A percentile compares a stretch with the other conserved stretches of the same genome.
phyloP scores from a whole-genome alignment of 2,888 invertebrate genomes.

The Pandemis cinnamomeana region DNA sequence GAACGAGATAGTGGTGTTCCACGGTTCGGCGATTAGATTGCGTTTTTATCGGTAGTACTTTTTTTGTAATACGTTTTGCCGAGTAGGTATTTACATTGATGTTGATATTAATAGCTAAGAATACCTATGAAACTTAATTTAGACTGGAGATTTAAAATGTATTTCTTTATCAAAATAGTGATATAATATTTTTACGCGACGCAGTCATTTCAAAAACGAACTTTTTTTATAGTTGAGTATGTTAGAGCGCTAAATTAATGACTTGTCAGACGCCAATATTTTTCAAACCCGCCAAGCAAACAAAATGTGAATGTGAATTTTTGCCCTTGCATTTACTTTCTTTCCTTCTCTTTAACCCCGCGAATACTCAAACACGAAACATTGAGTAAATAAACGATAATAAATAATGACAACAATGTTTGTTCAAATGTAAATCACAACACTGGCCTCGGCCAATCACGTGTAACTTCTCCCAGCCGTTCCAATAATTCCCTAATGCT shows the following conservation, averaged over 20 bases:
- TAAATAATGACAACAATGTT: not conserved
- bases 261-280: too few species aligned
- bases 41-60: not conserved
- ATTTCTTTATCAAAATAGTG: too few species aligned
- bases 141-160: too few species aligned
- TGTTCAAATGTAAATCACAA: not conserved
- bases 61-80: not conserved
- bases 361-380: not conserved
- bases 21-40: not conserved
- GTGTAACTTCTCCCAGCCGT: slow-evolving; percentile 5
- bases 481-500: slow-evolving; percentile 8
- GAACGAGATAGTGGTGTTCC: slow-evolving; percentile 29
- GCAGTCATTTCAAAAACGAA: too few species aligned
- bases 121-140: not conserved
- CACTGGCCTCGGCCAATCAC: slow-evolving; percentile 29
- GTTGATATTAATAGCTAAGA: not conserved
- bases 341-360: not conserved
- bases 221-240: too few species aligned
- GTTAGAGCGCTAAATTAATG: too few species aligned
- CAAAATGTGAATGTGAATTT: too few species aligned
- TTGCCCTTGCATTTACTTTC: not conserved
- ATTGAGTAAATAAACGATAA: not conserved
- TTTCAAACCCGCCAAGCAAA: too few species aligned
- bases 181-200: too few species aligned
- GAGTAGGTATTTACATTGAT: not conserved